phyloP scores from a whole-genome alignment of 2,113 vertebrate genomes.

The Hydrochoerus hydrochaeris region DNA sequence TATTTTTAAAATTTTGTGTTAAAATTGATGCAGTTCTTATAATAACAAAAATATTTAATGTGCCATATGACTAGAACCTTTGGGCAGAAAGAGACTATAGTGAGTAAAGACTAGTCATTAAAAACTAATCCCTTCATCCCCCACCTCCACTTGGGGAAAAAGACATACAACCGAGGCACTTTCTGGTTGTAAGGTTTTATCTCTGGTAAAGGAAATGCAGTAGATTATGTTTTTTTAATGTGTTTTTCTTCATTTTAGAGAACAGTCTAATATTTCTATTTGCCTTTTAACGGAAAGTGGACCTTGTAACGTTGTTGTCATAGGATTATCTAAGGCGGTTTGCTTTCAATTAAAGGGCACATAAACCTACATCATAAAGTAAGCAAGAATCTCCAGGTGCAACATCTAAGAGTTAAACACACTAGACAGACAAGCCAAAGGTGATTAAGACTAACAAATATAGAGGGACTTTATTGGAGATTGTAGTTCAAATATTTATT shows the following conservation, averaged over 20 bases:
- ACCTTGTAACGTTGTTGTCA: slow-evolving; percentile 84
- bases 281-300: slow-evolving; percentile 84
- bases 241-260: slow-evolving; percentile 79
- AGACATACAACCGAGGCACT: slow-evolving; percentile 41
- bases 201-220: slow-evolving; percentile 65
- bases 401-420: slow-evolving; percentile 77
- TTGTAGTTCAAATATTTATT: slow-evolving; percentile 80
- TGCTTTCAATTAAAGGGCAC: slow-evolving; percentile 84
- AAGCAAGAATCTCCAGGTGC: slow-evolving; percentile 80
- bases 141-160: neutral
- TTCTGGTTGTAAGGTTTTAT: slow-evolving; percentile 51
- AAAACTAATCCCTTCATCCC: neutral
- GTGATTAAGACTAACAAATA: slow-evolving; percentile 76
- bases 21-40: slow-evolving; percentile 17
- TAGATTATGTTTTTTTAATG: slow-evolving; percentile 70
- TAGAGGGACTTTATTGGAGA: slow-evolving; percentile 72
- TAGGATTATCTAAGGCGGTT: slow-evolving; percentile 82
- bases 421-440: slow-evolving; percentile 67
- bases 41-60: neutral
- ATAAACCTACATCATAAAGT: slow-evolving; percentile 83
- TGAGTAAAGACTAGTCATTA: neutral
- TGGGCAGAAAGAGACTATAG: neutral
- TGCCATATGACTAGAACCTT: neutral
- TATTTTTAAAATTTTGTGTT: slow-evolving; percentile 22
- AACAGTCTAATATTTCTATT: slow-evolving; percentile 77